These are phyloP conservation scores for Lethenteron reissneri DNA, from an alignment of 2,113 vertebrate genomes.

Conservation along the genomic window DNA sequence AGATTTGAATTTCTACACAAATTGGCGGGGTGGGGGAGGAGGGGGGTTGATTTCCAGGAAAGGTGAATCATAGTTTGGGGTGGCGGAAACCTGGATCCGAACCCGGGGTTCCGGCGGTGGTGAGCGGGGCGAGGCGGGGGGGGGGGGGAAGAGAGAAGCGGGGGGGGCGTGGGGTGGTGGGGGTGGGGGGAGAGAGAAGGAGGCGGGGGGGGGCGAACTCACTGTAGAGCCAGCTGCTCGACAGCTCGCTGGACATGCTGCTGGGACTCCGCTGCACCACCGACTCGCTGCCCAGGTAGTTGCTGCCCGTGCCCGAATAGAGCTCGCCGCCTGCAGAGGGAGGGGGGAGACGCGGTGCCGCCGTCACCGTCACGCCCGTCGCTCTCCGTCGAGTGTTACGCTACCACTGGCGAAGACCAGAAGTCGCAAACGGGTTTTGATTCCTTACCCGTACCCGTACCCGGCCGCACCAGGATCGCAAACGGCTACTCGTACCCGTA, in stretches of 20 bases:
- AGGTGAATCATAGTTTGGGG: background rate
- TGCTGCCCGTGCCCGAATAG: slow-evolving; percentile 74
- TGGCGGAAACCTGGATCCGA: slow-evolving; percentile 11
- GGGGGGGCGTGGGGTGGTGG: slow-evolving; percentile 13
- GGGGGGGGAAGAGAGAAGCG: slow-evolving; percentile 17
- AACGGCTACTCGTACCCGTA: too few relatives aligned
- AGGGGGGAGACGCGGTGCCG: too few relatives aligned
- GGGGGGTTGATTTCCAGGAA: background rate
- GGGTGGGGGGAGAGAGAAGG: slow-evolving; percentile 11
- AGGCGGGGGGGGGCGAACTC: too few relatives aligned
- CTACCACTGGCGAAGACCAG: too few relatives aligned
- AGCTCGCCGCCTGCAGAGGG: slow-evolving; percentile 49
- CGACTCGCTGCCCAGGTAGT: slow-evolving; percentile 83
- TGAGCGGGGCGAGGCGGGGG: slow-evolving; percentile 11
- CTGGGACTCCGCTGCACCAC: slow-evolving; percentile 44
- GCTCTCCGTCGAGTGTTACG: too few relatives aligned
- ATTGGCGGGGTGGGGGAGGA: background rate
- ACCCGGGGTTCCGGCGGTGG: background rate
- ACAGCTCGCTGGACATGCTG: too few relatives aligned
- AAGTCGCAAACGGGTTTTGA: too few relatives aligned
- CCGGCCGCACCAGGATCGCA: too few relatives aligned
- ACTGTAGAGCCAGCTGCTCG: too few relatives aligned
- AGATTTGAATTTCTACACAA: background rate
- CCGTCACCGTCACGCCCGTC: too few relatives aligned
- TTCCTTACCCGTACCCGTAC: too few relatives aligned